These are phyloP conservation scores for mouse (Mus musculus) DNA, from an alignment of 2,113 vertebrate species.

Conservation along the genomic window GRCm39 chr17:66558501-66559000, in stretches of 20 bases:
- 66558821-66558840: not conserved
- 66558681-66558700: too few species aligned
- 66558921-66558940: not conserved
- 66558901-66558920: not conserved
- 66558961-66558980: not conserved
- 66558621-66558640: too few species aligned
- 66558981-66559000: not conserved
- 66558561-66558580: too few species aligned
- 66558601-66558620: too few species aligned
- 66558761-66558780: not conserved
- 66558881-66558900: too few species aligned
- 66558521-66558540: too few species aligned
- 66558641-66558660: too few species aligned
- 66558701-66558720: not conserved
- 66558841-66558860: not conserved
- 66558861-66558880: too few species aligned
- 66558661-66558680: too few species aligned
- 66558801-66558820: not conserved
- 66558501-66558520: too few species aligned
- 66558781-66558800: not conserved
- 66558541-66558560: too few species aligned
- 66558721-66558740: not conserved
- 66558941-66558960: not conserved
- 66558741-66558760: not conserved
- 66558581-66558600: too few species aligned